These are phyloP conservation scores for Hypolimnas misippus DNA, from an alignment of 2,888 invertebrate species.

Conservation along the genomic window DNA sequence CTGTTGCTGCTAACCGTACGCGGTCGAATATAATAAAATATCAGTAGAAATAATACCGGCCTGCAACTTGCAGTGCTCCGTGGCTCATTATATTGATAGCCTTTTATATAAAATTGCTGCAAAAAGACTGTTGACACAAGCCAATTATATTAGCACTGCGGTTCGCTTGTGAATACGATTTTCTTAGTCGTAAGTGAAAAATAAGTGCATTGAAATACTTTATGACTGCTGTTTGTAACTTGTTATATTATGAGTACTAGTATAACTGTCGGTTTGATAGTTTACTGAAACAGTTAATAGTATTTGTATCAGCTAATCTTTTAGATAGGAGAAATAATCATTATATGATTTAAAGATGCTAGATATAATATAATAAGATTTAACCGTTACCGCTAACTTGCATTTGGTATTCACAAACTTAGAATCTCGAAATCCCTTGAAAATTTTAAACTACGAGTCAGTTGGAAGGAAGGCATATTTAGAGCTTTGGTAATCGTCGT, in stretches of 20 bases:
- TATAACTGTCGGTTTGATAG: not conserved
- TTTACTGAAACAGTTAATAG: not conserved
- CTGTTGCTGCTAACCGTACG: slow-evolving; percentile 59
- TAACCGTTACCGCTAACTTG: slow-evolving; percentile 41
- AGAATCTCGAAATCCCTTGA: slow-evolving; percentile 60
- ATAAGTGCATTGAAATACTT: slow-evolving; percentile 7
- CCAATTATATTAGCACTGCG: slow-evolving; percentile 36
- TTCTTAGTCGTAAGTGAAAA: slow-evolving; percentile 22
- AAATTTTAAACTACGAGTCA: slow-evolving; percentile 38
- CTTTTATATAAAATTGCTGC: slow-evolving; percentile 60
- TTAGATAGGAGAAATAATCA: not conserved
- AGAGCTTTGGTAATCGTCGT: slow-evolving; percentile 34
- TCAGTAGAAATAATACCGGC: slow-evolving; percentile 71
- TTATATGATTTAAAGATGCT: no score
- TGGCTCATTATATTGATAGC: slow-evolving; percentile 72
- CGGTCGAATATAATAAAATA: slow-evolving; percentile 68
- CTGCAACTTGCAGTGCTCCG: slow-evolving; percentile 54
- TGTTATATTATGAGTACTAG: not conserved
- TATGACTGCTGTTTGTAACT: slow-evolving; percentile 14
- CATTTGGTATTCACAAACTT: slow-evolving; percentile 66
- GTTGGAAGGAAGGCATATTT: slow-evolving; percentile 38
- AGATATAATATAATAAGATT: not conserved
- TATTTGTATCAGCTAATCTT: not conserved
- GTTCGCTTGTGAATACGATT: slow-evolving; percentile 24
- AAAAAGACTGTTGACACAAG: slow-evolving; percentile 65